Percentiles rank a stretch among this genome's conserved stretches.
Evolutionary conservation across 2,888 invertebrate species (phyloP).

Genomic region (Clivina fossor): DNA sequence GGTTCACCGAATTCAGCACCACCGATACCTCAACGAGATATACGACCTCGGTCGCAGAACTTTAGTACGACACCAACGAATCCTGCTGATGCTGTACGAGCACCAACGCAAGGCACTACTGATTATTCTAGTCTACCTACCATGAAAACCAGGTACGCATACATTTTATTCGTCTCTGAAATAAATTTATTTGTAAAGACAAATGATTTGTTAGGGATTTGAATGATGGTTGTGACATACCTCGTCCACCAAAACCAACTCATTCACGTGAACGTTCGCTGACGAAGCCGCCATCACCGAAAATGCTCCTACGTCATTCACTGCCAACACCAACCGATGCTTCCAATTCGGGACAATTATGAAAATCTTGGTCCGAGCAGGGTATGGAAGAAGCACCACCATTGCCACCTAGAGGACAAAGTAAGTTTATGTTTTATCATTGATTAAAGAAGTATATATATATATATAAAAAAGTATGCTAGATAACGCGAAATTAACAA

Average conservation of each 20-base stretch:
- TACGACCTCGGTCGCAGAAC: constrained; percentile 62
- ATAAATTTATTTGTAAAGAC: neutral
- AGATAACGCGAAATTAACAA: too few relatives aligned
- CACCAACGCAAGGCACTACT: constrained; percentile 51
- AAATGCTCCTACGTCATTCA: constrained; percentile 56
- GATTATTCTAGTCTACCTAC: constrained; percentile 55
- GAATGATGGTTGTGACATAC: constrained; percentile 48
- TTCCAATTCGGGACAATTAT: constrained; percentile 52
- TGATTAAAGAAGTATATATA: too few relatives aligned
- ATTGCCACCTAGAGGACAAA: constrained; percentile 76
- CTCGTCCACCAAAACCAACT: constrained; percentile 58
- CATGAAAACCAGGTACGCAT: constrained; percentile 50
- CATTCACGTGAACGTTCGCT: constrained; percentile 52
- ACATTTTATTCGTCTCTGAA: neutral
- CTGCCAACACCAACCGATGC: constrained; percentile 57
- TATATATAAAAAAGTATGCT: too few relatives aligned
- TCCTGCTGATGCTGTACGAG: constrained; percentile 49
- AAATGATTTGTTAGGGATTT: too few relatives aligned
- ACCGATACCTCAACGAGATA: constrained; percentile 62
- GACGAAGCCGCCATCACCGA: constrained; percentile 60
- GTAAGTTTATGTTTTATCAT: constrained; percentile 50
- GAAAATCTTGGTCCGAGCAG: constrained; percentile 62
- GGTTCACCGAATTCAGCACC: constrained; percentile 51
- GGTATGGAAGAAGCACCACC: constrained; percentile 71
- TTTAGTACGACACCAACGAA: constrained; percentile 54